Conservation (phyloP, 2,113 vertebrate species). For the Tenebrosternarchus preto region DNA sequence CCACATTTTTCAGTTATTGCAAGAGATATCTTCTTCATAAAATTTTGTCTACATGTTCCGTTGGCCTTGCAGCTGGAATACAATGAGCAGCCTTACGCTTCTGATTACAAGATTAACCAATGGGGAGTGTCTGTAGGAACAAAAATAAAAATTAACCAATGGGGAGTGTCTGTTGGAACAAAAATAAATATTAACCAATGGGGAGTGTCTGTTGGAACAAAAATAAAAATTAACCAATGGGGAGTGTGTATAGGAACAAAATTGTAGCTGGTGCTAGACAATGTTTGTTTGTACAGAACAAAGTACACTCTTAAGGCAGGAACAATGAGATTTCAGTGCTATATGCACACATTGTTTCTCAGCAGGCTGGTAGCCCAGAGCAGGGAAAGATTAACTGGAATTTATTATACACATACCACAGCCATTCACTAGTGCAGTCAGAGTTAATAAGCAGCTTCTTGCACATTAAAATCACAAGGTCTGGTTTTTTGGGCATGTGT, state of each 20-base stretch:
- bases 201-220: no score
- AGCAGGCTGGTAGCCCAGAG: not conserved
- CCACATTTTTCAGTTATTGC: no score
- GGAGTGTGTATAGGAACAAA: not conserved
- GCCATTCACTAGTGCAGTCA: not conserved
- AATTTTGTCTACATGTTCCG: not conserved
- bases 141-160: no score
- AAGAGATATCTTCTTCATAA: no score
- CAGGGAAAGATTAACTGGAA: not conserved
- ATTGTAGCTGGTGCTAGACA: not conserved
- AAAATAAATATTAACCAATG: no score
- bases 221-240: no score
- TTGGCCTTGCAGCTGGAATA: not conserved
- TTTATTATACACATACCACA: not conserved
- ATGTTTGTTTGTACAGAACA: constrained; percentile 9
- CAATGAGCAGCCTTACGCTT: not conserved
- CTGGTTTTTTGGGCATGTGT: no score
- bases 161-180: no score
- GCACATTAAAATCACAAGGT: not conserved
- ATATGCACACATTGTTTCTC: not conserved
- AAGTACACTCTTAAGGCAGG: constrained; percentile 13
- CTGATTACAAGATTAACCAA: not conserved
- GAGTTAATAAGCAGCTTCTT: not conserved
- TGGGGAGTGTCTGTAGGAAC: no score
- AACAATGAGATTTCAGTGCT: not conserved